Conservation (phyloP, 2,888 invertebrate genomes). For the Eilema sororculum region DNA sequence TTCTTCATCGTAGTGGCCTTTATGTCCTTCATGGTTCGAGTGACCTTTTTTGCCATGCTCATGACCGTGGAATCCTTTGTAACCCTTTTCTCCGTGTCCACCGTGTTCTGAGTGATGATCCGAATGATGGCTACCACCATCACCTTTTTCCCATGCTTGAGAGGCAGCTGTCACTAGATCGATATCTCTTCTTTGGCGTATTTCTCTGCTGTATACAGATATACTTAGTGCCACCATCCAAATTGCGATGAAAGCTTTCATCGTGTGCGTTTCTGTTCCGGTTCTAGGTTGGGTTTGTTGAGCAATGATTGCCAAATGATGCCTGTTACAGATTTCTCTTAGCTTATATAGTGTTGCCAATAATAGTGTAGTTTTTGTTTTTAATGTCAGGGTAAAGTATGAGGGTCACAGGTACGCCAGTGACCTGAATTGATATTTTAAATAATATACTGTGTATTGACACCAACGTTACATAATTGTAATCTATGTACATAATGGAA, state of each 20-base stretch:
- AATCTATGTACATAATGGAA: slow-evolving; percentile 12
- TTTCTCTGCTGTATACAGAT: slow-evolving; percentile 79
- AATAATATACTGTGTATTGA: slow-evolving; percentile 47
- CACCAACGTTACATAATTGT: slow-evolving; percentile 34
- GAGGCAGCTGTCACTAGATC: slow-evolving; percentile 86
- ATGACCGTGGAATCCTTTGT: slow-evolving; percentile 89
- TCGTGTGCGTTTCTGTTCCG: slow-evolving; percentile 66
- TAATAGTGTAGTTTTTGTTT: slow-evolving; percentile 68
- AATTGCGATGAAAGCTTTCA: slow-evolving; percentile 71
- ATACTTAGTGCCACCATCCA: slow-evolving; percentile 78
- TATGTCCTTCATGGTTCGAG: slow-evolving; percentile 89
- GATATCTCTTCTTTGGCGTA: slow-evolving; percentile 76
- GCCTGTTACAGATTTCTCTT: slow-evolving; percentile 74
- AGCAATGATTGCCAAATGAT: slow-evolving; percentile 83
- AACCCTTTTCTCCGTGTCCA: slow-evolving; percentile 90
- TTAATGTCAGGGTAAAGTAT: slow-evolving; percentile 83
- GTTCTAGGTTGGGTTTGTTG: slow-evolving; percentile 70
- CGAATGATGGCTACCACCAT: slow-evolving; percentile 88
- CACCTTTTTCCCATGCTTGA: slow-evolving; percentile 84
- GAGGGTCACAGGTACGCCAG: slow-evolving; percentile 71
- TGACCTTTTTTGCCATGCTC: slow-evolving; percentile 91
- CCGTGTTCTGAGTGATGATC: slow-evolving; percentile 89
- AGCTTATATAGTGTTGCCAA: slow-evolving; percentile 85
- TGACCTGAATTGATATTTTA: slow-evolving; percentile 75
- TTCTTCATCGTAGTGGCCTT: slow-evolving; percentile 87